Evolutionary conservation across 2,113 vertebrate genomes (phyloP).

Genomic region (Cynoglossus semilaevis): DNA sequence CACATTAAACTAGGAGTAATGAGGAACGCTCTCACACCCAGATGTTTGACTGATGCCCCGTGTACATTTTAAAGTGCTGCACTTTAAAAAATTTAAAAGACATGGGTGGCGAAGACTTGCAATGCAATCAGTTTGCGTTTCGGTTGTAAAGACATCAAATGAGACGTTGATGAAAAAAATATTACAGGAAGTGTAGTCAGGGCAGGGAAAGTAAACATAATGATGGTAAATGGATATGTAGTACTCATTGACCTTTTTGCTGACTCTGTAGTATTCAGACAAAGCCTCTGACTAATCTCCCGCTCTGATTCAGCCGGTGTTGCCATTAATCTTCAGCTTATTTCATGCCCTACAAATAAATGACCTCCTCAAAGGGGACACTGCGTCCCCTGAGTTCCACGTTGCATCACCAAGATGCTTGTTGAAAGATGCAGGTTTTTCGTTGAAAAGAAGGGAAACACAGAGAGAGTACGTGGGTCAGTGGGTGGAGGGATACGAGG

Average conservation of each 20-base stretch:
- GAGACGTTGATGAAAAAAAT: slow-evolving; percentile 6
- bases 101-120: slow-evolving; percentile 1
- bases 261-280: slow-evolving; percentile 59
- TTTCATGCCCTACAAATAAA: slow-evolving; percentile 60
- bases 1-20: slow-evolving; percentile 79
- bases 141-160: slow-evolving; percentile 1
- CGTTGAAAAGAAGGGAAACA: slow-evolving; percentile 5
- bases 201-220: slow-evolving; percentile 39
- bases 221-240: slow-evolving; percentile 53
- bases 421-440: slow-evolving; percentile 44
- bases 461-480: not conserved
- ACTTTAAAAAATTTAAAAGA: slow-evolving; percentile 20
- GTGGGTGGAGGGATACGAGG: not conserved
- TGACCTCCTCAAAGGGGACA: slow-evolving; percentile 66
- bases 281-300: slow-evolving; percentile 61
- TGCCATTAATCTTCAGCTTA: slow-evolving; percentile 60
- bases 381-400: slow-evolving; percentile 49
- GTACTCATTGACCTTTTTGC: slow-evolving; percentile 58
- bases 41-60: slow-evolving; percentile 73
- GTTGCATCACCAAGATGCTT: slow-evolving; percentile 36
- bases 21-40: slow-evolving; percentile 69
- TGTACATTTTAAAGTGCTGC: slow-evolving; percentile 40
- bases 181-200: slow-evolving; percentile 18
- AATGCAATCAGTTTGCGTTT: slow-evolving; percentile 9
- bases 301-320: slow-evolving; percentile 43